These are phyloP conservation scores for Aspiorhynchus laticeps DNA, from an alignment of 2,113 vertebrate genomes.

Conservation along the genomic window DNA sequence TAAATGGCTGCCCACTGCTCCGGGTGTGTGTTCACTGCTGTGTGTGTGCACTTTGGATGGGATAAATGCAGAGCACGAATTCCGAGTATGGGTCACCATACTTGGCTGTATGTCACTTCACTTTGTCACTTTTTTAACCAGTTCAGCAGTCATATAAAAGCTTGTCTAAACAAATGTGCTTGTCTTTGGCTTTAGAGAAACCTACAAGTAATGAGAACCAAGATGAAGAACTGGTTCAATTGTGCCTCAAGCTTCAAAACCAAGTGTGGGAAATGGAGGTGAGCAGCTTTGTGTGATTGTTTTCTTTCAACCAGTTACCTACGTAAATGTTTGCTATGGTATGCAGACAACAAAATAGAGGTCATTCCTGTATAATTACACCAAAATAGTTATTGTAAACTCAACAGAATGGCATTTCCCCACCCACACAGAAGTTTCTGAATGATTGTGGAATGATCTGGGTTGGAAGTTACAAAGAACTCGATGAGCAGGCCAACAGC, in stretches of 20 bases:
- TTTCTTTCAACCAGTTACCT: background rate
- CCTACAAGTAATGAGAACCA: background rate
- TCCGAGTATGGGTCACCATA: too few relatives aligned
- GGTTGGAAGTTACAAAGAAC: constrained; percentile 76
- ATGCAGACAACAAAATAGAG: background rate
- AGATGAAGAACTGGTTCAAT: constrained; percentile 66
- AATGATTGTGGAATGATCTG: constrained; percentile 87
- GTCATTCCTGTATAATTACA: background rate
- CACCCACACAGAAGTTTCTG: constrained; percentile 79
- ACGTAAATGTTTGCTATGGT: constrained; percentile 33
- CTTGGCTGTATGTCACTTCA: too few relatives aligned
- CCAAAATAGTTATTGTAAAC: background rate
- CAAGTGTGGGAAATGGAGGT: constrained; percentile 95
- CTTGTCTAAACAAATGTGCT: background rate
- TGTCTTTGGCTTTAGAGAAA: constrained; percentile 54
- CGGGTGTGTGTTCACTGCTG: too few relatives aligned
- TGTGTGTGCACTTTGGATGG: too few relatives aligned
- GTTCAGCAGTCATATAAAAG: background rate
- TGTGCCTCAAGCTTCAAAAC: constrained; percentile 78
- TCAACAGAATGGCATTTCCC: background rate
- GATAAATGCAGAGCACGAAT: too few relatives aligned
- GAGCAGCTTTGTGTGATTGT: constrained; percentile 53
- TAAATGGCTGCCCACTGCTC: too few relatives aligned
- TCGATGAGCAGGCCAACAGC: constrained; percentile 31
- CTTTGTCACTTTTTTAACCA: background rate